Evolutionary conservation across 37 sponge, comb jelly and placozoan genomes (phyloP).

Genomic region (Tethya wilhelma): DNA sequence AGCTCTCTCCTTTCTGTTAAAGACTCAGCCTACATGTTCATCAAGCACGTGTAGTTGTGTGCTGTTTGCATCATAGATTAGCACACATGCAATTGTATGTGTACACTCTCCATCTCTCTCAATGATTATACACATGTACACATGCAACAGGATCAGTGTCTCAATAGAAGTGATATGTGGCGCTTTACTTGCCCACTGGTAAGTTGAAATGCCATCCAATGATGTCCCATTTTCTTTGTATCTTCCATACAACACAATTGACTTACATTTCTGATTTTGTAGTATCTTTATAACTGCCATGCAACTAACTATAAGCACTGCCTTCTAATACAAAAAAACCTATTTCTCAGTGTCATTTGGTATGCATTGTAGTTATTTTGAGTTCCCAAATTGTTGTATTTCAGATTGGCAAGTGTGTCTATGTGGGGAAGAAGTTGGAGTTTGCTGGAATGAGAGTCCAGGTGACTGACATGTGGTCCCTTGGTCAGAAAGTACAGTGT

Average conservation of each 20-base stretch:
- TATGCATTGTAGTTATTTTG: not conserved
- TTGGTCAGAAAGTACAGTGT: slow-evolving; percentile 39
- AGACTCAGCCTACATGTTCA: too few species aligned
- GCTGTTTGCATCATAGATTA: too few species aligned
- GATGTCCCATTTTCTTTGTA: not conserved
- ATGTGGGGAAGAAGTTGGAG: slow-evolving; percentile 39
- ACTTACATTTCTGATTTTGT: too few species aligned
- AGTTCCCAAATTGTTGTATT: not conserved
- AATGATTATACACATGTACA: too few species aligned
- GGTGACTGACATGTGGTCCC: slow-evolving; percentile 46
- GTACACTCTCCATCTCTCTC: too few species aligned
- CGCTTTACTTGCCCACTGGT: slow-evolving; percentile 77
- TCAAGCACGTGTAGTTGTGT: too few species aligned
- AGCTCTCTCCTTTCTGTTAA: too few species aligned
- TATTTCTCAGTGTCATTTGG: not conserved
- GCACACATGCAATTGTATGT: too few species aligned
- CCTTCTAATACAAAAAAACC: too few species aligned
- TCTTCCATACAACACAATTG: not conserved
- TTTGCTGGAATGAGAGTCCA: slow-evolving; percentile 37
- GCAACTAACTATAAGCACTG: too few species aligned
- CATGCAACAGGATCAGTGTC: slow-evolving; percentile 62
- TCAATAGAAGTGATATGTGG: slow-evolving; percentile 90
- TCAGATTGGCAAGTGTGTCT: slow-evolving; percentile 57
- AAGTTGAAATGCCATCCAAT: not conserved
- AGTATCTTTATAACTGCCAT: too few species aligned